phyloP scores from a whole-genome alignment of 2,888 invertebrate species.

The Hypsopygia costalis region DNA sequence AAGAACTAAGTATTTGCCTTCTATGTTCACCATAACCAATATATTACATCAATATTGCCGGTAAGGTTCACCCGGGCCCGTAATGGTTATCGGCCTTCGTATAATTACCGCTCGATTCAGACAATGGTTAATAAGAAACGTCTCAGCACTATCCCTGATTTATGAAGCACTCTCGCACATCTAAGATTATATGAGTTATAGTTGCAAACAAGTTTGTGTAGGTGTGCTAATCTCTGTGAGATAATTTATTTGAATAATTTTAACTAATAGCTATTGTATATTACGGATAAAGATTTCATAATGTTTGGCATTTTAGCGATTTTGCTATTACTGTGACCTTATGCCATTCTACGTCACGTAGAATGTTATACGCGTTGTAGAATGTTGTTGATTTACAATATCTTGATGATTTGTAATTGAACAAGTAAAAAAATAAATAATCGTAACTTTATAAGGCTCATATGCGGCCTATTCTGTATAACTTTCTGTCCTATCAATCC shows the following conservation, averaged over 20 bases:
- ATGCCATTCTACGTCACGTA: no score
- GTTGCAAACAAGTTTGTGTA: conserved; percentile 36
- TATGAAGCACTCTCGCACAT: conserved; percentile 48
- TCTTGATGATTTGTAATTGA: no score
- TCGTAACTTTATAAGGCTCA: no score
- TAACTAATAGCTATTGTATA: neutral
- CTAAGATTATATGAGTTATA: conserved; percentile 72
- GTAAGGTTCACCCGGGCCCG: conserved; percentile 55
- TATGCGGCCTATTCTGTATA: no score
- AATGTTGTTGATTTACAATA: no score
- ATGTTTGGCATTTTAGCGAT: no score
- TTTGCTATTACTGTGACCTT: no score
- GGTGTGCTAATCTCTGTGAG: conserved; percentile 11
- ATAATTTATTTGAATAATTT: conserved; percentile 75
- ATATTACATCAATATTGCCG: conserved; percentile 73
- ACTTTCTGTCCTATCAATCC: no score
- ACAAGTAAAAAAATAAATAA: no score
- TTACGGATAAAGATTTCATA: no score
- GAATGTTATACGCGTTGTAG: no score
- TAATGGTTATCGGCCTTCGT: conserved; percentile 68
- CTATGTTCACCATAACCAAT: conserved; percentile 40
- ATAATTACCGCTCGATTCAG: conserved; percentile 71
- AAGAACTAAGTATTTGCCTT: conserved; percentile 4
- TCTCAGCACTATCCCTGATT: conserved; percentile 68
- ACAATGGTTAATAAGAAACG: conserved; percentile 78